Evolutionary conservation across 1,140 invertebrate species (phyloP), one percentile per base, ranked within the genome.

Genomic region (Bombus impatiens): DNA sequence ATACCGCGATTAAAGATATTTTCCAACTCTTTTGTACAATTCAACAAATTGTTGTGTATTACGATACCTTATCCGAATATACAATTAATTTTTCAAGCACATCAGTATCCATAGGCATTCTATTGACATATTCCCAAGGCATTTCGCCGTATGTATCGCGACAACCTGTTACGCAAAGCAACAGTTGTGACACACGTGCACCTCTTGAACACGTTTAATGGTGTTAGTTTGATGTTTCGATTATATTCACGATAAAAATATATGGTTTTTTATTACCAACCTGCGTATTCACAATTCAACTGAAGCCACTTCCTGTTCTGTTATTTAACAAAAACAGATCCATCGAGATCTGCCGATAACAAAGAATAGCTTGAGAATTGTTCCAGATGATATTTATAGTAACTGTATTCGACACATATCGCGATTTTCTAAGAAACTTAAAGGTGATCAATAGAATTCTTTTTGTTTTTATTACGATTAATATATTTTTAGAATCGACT

Each of bases 121-220:
- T 57, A 22, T 72, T 12, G 44, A 68, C 35, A 25, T n/a, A 42
- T 35, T 68, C n/a, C 2, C 47, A 3, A 42, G 42, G 18, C 37
- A 80, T 87, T 79, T 65, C 22, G 3, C 18, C 15, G 18, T 12
- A 68, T 28, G 13, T 65, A 47, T 42, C 6, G 28, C n/a, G 37
- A 75, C 76, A 84, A 82, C 70, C 74, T 87, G 57, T 87, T 84
- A 82, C 80, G 72, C 71, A 67, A 79, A 84, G 76, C 82, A 86
- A 86, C 80, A 77, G 35, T 71, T 83, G n/a, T 77, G 42, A 15
- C 44, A 75, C n/a, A 80, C 47, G n/a, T 82, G 57, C 25, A 40
- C 10, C 0, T 35, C 65, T 37, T 28, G 15, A 13, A 8, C 25
- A 37, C 32, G 28, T 35, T 65, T 32, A 42, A 28, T 44, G 18